A percentile compares a stretch with the other conserved stretches of the same genome.
Evolutionary conservation across 1,140 invertebrate species (phyloP).

Genomic region (Aphelenchoides besseyi): DNA sequence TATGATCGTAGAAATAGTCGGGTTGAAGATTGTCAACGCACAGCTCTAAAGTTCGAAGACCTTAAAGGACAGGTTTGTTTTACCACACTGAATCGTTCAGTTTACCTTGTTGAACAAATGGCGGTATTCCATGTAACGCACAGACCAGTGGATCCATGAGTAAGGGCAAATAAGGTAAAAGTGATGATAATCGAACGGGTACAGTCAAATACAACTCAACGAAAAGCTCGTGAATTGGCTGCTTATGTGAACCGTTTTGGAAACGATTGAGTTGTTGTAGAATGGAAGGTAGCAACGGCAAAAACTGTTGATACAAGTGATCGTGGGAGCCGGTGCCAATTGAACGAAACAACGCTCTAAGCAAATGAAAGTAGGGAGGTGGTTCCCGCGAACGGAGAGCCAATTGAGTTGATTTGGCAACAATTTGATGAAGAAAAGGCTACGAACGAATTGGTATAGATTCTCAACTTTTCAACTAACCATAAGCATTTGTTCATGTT

Average conservation of each 20-base stretch:
- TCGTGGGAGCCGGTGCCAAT: conserved; percentile 98
- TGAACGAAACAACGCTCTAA: conserved; percentile 76
- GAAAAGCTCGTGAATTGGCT: conserved; percentile 98
- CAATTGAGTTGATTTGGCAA: conserved; percentile 81
- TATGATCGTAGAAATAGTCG: conserved; percentile 96
- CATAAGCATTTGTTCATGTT: conserved; percentile 92
- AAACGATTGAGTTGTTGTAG: conserved; percentile 73
- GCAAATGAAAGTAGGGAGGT: conserved; percentile 79
- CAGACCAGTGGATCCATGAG: conserved; percentile 97
- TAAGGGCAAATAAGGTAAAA: conserved; percentile 96
- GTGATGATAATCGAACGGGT: conserved; percentile 87
- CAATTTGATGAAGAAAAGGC: conserved; percentile 48
- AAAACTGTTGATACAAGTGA: conserved; percentile 92
- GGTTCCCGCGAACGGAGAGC: conserved; percentile 95
- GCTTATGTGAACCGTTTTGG: conserved; percentile 91
- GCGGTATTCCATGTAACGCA: conserved; percentile 90
- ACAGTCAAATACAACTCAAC: conserved; percentile 96
- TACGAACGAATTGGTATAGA: conserved; percentile 33
- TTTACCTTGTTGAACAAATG: conserved; percentile 78
- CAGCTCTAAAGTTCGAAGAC: conserved; percentile 86
- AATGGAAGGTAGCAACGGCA: conserved; percentile 87
- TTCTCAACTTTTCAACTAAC: conserved; percentile 35
- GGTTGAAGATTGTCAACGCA: conserved; percentile 98
- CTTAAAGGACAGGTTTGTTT: conserved; percentile 63
- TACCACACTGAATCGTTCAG: not conserved